Base-by-base conservation (phyloP, 2,797 vertebrate genomes). In the Periparus ater region DNA sequence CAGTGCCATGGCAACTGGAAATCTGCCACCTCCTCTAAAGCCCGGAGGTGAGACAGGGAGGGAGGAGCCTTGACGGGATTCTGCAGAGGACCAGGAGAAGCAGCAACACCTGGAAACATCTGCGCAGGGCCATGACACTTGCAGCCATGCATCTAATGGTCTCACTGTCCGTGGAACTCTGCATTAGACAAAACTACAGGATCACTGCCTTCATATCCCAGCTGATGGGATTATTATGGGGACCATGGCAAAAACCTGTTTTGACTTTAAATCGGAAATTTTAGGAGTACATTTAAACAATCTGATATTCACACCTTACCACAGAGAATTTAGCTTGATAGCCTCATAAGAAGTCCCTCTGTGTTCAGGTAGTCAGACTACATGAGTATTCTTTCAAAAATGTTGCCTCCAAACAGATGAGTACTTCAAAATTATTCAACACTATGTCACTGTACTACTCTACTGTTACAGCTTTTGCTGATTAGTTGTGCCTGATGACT, bases 31-130 rank as follows among this genome's bases (percentile, higher is more conserved):
- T 66, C 17, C 48, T 47, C 7, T 12, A 44, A 38, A 47, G 16
- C 42, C 7, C 1, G 5, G 13, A 62, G 29, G 14, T 57, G 29
- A 32, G 47, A 38, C 6, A 45, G 30, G 44, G 51, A 68, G n/a
- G n/a, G 54, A 13, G 6, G 36, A 70, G 15, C 26, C 0, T 1
- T 17, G 27, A 17, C 0, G 0, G 30, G 18, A 25, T 10, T 45
- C 63, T 72, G 19, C 44, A 58, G 34, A 38, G 15, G 23, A 57
- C 32, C 32, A 21, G 29, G 40, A 80, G 51, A 32, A 80, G 8
- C 23, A 44, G 10, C 25, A 77, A n/a, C 15, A 47, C 19, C 26
- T 20, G 27, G n/a, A 9, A 66, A 57, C 7, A 23, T 4, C 27
- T 26, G 7, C 27, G 29, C 25, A 70, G 48, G 21, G 2, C 42